phyloP scores from a whole-genome alignment of 2,797 vertebrate species.

The Catharus ustulatus region DNA sequence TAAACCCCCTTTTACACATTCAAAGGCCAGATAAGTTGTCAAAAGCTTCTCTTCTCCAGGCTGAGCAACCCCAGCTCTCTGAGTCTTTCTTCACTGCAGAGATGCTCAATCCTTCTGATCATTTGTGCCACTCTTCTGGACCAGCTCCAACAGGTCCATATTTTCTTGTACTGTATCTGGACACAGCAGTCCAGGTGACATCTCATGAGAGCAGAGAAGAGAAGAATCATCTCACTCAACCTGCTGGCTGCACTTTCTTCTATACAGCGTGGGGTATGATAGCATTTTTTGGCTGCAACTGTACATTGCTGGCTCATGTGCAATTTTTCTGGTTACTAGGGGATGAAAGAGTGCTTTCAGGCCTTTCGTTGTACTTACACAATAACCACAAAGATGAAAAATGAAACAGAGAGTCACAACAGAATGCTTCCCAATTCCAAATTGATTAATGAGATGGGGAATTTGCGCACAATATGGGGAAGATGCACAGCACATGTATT shows the following conservation, averaged over 20 bases:
- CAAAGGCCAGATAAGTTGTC: rapidly evolving
- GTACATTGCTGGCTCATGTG: background rate
- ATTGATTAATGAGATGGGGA: background rate
- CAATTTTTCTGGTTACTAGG: background rate
- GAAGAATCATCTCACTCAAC: background rate
- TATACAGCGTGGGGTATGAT: too few relatives aligned
- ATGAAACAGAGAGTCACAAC: background rate
- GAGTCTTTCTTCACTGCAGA: background rate
- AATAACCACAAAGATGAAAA: background rate
- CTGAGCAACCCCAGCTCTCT: background rate
- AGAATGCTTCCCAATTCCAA: background rate
- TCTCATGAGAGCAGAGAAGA: background rate
- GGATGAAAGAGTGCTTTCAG: background rate
- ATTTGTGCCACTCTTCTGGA: background rate
- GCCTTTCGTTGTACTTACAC: background rate
- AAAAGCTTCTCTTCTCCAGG: background rate
- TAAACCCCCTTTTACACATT: background rate
- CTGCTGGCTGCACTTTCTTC: background rate
- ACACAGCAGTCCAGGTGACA: background rate
- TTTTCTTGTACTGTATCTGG: background rate
- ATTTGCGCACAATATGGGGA: background rate
- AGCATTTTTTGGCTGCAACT: background rate
- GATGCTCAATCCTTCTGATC: background rate
- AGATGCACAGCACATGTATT: background rate
- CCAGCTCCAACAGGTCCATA: background rate